These are phyloP conservation scores for Esox lucius DNA, from an alignment of 2,797 vertebrate genomes.

Conservation along the genomic window DNA sequence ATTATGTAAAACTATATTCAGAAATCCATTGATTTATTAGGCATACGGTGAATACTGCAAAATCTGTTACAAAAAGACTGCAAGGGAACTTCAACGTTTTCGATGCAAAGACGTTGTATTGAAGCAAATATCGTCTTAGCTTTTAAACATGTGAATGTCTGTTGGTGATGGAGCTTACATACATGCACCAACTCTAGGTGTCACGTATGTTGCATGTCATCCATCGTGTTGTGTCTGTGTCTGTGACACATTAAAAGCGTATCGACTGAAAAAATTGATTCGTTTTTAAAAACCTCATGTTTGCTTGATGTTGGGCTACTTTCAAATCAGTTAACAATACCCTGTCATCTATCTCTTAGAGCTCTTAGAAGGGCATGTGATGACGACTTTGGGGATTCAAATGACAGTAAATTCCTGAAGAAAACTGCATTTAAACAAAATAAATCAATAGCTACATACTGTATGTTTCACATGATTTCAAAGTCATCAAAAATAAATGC, in stretches of 20 bases:
- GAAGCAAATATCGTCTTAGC: constrained; percentile 6
- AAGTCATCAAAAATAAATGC: no score
- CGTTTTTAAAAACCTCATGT: constrained; percentile 2
- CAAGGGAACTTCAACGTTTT: not conserved
- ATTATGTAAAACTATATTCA: no score
- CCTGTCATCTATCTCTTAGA: not conserved
- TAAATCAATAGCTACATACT: no score
- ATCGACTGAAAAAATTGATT: not conserved
- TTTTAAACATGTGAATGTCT: constrained; percentile 16
- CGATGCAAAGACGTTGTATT: constrained; percentile 11
- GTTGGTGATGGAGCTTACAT: constrained; percentile 6
- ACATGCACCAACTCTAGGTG: not conserved
- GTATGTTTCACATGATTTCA: no score
- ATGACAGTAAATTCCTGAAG: no score
- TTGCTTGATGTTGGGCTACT: not conserved
- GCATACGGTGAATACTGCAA: no score
- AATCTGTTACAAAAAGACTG: no score
- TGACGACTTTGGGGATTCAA: no score
- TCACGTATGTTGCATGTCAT: not conserved
- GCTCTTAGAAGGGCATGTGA: not conserved
- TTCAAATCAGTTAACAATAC: not conserved
- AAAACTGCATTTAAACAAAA: no score
- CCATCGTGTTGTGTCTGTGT: constrained; percentile 29
- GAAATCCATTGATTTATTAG: no score
- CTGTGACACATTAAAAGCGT: not conserved